Evolutionary conservation across 2,113 vertebrate genomes (phyloP), one percentile per base, ranked within the genome.

Genomic region (Chaetodon auriga): DNA sequence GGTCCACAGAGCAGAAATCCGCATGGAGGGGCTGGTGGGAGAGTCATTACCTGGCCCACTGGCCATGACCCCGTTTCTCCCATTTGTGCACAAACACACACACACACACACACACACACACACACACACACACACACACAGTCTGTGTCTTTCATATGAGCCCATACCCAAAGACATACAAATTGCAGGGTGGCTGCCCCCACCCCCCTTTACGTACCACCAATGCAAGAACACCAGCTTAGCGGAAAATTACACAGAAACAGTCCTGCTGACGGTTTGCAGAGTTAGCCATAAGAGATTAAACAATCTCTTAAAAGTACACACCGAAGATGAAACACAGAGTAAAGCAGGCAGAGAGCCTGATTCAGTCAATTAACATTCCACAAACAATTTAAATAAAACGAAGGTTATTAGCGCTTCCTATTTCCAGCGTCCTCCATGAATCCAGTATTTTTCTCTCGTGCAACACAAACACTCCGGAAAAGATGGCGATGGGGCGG

Each of bases 11-110:
- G 90, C 87, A 87, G 82, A 88, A 93, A 92, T 89, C 80, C 82
- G 48, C 87, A 89, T 86, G 83, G 92, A 36, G 15, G 36, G 74
- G 81, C 63, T 46, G 36, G 80, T 75, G 85, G 89, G 90, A 95
- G 95, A 96, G 96, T 96, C 96, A 97, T 98, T 97, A 97, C 95
- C 91, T 96, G 96, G 97, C 92, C 94, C 96, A 97, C 89, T 97
- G 96, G 94, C 95, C 96, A 94, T 96, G 96, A 96, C 93, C 96
- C 96, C 94, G 96, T 96, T 97, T 96, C 96, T 93, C 90, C 95
- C 41, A 13, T 80, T 93, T 90, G 95, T 94, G 95, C 60, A 78
- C 73, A 89, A 88, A 92, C 71, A 61, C 69, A 81, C 75, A 63
- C 46, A 74, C 68, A 64, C 51, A 58, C 58, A 60, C 21, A 68